These are phyloP conservation scores for Nephrocerus scutellatus DNA, from an alignment of 2,888 invertebrate species.

Conservation along the genomic window DNA sequence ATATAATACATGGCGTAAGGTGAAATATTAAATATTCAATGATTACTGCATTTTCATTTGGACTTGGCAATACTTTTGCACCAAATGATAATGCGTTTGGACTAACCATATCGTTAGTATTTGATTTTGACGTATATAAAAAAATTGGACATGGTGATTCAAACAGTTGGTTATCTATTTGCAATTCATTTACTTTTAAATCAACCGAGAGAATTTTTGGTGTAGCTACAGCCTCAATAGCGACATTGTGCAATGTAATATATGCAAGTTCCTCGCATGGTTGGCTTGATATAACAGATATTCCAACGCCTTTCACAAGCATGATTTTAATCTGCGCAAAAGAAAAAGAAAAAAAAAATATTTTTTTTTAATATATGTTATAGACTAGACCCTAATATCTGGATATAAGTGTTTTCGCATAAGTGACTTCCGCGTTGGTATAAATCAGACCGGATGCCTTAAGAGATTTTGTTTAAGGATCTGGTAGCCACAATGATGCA, in stretches of 20 bases:
- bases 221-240: slow-evolving; percentile 55
- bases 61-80: slow-evolving; percentile 66
- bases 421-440: no score
- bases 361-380: no score
- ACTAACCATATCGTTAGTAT: slow-evolving; percentile 41
- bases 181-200: slow-evolving; percentile 70
- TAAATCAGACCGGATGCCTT: no score
- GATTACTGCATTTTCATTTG: slow-evolving; percentile 75
- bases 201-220: slow-evolving; percentile 55
- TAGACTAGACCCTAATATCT: no score
- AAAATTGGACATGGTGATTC: slow-evolving; percentile 80
- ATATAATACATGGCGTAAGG: slow-evolving; percentile 73
- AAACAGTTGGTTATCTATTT: slow-evolving; percentile 83
- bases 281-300: slow-evolving; percentile 68
- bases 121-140: slow-evolving; percentile 61
- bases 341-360: slow-evolving; percentile 1
- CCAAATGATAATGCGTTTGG: slow-evolving; percentile 71
- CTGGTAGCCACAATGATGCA: no score
- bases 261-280: slow-evolving; percentile 78
- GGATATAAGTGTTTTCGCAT: no score
- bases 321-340: slow-evolving; percentile 52
- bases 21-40: slow-evolving; percentile 79
- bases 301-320: slow-evolving; percentile 57
- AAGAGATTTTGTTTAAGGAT: no score
- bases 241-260: slow-evolving; percentile 60